Evolutionary conservation across 2,113 vertebrate genomes (phyloP), one percentile per base, ranked within the genome.

Genomic region (Podiceps cristatus): DNA sequence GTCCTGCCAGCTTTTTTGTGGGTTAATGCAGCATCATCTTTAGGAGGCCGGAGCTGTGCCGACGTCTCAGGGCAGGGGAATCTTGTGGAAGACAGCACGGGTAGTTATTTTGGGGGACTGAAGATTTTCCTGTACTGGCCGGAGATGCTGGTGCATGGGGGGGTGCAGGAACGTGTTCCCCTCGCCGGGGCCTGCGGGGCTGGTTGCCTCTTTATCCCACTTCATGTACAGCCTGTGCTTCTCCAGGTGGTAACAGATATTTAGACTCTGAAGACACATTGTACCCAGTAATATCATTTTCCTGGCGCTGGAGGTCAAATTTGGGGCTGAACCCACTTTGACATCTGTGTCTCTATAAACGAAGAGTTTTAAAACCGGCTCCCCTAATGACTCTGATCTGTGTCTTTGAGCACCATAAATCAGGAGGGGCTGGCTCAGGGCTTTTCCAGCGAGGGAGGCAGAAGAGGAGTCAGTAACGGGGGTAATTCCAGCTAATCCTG

Each of bases 381-480:
- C 47, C 28, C 31, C 12, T 29, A 13, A 25, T 28, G 74, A 42
- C 50, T n/a, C 23, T 18, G 47, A 45, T 74, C 37, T 45, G 60
- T 75, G 78, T 16, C 47, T 62, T 55, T 37, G 50, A 37, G 60
- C 47, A 37, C 52, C 11, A 33, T 87, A 86, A 90, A 93, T 84
- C 59, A 45, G 72, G 73, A 90, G 59, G 29, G 40, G 42, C 82
- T 76, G 89, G 64, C 91, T 60, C 76, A 78, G 93, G 81, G 62
- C 52, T 96, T 94, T 94, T 67, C 92, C 63, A 93, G 59, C 0
- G 13, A 84, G 82, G 82, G 76, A 88, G 86, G 87, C 25, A 69
- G 84, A 91, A 86, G 89, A 92, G 77, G 67, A 50, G 76, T 33
- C 55, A 85, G 20, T 5, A 56, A 50, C 27, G 2, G 24, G 86